phyloP scores from a whole-genome alignment of 2,797 vertebrate genomes.

The Pipistrellus nathusii region DNA sequence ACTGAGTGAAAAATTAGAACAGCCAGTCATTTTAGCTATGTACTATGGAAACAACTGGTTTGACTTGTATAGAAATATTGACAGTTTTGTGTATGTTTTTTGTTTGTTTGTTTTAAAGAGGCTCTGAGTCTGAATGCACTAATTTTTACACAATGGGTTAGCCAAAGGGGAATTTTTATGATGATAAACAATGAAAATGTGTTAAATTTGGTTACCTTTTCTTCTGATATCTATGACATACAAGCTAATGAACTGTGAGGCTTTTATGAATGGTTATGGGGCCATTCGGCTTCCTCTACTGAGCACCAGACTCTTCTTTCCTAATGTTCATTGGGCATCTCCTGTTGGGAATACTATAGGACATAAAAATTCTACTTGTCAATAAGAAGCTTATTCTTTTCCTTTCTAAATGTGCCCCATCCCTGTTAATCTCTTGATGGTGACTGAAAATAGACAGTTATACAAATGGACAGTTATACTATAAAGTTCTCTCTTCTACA shows the following conservation, averaged over 20 bases:
- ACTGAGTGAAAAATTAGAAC: neutral
- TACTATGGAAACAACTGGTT: conserved; percentile 25
- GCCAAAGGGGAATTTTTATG: neutral
- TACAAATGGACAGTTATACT: too few relatives aligned
- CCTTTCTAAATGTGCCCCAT: neutral
- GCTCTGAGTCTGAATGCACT: neutral
- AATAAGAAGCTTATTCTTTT: neutral
- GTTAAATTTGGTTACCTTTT: neutral
- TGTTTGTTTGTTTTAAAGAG: neutral
- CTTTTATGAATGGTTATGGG: neutral
- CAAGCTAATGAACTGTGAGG: neutral
- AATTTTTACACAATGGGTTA: neutral
- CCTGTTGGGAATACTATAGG: neutral
- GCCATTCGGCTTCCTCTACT: neutral
- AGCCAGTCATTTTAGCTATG: neutral
- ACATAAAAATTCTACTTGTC: neutral
- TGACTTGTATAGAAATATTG: conserved; percentile 9
- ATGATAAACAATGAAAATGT: neutral
- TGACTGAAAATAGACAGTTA: neutral
- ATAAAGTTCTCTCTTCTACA: neutral
- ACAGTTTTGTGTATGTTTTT: neutral
- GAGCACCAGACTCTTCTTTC: neutral
- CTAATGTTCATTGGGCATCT: neutral
- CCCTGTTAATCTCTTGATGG: neutral
- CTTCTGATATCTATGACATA: neutral